phyloP scores from a whole-genome alignment of 2,888 invertebrate genomes.

The Pyrgus malvae region DNA sequence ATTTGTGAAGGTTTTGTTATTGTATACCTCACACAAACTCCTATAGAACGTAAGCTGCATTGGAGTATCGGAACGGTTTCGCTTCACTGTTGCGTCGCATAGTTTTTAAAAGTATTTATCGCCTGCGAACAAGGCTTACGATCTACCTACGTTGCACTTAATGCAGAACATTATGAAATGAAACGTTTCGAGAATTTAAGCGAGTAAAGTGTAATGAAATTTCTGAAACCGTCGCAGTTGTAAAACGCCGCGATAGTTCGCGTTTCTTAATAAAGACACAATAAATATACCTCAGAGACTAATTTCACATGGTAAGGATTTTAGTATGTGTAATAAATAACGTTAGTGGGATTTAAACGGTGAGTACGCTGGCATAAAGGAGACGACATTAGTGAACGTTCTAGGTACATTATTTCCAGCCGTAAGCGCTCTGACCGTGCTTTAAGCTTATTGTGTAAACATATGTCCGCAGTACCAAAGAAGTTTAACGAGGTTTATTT shows the following conservation, averaged over 20 bases:
- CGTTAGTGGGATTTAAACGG: slow-evolving; percentile 21
- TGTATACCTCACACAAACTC: slow-evolving; percentile 15
- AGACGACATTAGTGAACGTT: slow-evolving; percentile 20
- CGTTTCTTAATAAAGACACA: slow-evolving; percentile 14
- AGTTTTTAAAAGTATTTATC: slow-evolving; percentile 27
- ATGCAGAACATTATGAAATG: slow-evolving; percentile 25
- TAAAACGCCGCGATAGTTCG: slow-evolving; percentile 17
- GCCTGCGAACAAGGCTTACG: slow-evolving; percentile 17
- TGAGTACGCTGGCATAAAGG: slow-evolving; percentile 15
- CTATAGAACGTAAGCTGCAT: neutral
- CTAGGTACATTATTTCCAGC: slow-evolving; percentile 12
- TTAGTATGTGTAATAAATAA: slow-evolving; percentile 24
- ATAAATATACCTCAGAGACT: slow-evolving; percentile 16
- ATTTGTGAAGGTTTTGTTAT: neutral
- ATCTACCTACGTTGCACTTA: slow-evolving; percentile 23
- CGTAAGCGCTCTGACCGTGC: slow-evolving; percentile 16
- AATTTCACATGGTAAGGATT: slow-evolving; percentile 23
- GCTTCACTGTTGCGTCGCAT: slow-evolving; percentile 16
- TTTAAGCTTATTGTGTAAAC: slow-evolving; percentile 1
- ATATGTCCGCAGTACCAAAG: neutral
- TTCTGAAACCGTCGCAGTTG: slow-evolving; percentile 8
- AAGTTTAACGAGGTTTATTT: too few relatives aligned
- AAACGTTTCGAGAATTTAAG: slow-evolving; percentile 13
- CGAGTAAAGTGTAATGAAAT: slow-evolving; percentile 22
- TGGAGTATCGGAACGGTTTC: slow-evolving; percentile 11